phyloP scores from a whole-genome alignment of 2,113 vertebrate species.

The Indicator maculatus region DNA sequence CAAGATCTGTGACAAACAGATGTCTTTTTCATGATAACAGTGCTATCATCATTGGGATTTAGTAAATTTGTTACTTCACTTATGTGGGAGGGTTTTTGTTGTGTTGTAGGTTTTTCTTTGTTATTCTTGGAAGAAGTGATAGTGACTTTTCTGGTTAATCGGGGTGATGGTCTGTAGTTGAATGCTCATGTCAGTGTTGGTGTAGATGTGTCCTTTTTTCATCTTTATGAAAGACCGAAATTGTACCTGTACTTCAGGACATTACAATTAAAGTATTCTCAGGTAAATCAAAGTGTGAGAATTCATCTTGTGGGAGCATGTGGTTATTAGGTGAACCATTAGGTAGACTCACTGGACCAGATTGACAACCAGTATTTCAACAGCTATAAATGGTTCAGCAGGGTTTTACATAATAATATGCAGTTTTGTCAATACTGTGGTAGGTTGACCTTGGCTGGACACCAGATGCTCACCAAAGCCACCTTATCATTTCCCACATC shows the following conservation, averaged over 20 bases:
- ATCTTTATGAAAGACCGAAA: background rate
- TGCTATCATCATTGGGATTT: background rate
- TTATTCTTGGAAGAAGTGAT: background rate
- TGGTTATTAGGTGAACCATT: background rate
- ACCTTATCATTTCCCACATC: background rate
- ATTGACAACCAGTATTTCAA: background rate
- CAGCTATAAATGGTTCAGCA: background rate
- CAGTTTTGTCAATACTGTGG: background rate
- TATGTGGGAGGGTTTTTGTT: background rate
- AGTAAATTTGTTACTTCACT: background rate
- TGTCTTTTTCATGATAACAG: background rate
- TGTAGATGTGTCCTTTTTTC: background rate
- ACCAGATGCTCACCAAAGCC: background rate
- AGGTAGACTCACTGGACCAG: background rate
- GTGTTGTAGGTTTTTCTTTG: background rate
- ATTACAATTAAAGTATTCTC: background rate
- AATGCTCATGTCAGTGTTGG: background rate
- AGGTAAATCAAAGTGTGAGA: background rate
- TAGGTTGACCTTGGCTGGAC: background rate
- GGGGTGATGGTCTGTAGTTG: background rate
- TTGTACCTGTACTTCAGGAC: background rate
- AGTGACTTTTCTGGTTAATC: background rate
- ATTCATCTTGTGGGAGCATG: background rate
- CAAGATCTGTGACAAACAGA: slow-evolving; percentile 38
- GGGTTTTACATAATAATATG: background rate